Percentiles rank a stretch among this genome's conserved stretches.
phyloP scores from a whole-genome alignment of 1,140 invertebrate species.

The Temnothorax longispinosus region DNA sequence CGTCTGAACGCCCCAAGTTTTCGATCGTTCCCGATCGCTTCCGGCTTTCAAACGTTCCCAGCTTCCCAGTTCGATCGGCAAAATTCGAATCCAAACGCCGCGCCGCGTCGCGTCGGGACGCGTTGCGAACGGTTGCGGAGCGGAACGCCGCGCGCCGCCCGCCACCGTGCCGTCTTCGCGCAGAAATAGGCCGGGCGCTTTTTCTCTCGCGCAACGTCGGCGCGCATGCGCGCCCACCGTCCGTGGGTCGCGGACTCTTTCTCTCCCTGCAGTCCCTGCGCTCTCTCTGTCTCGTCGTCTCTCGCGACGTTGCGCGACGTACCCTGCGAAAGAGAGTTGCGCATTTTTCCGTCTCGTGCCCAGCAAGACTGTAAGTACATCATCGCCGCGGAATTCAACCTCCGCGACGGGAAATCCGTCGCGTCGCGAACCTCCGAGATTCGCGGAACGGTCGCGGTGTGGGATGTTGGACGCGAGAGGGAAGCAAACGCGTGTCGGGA shows the following conservation, averaged over 20 bases:
- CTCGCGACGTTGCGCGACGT: slow-evolving; percentile 70
- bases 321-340: slow-evolving; percentile 59
- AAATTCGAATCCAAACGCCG: not conserved
- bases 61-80: not conserved
- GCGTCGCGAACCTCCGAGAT: not conserved
- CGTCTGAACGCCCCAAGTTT: too few species aligned
- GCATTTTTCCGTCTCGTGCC: slow-evolving; percentile 63
- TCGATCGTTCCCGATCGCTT: too few species aligned
- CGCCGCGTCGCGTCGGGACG: too few species aligned
- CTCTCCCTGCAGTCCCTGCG: not conserved
- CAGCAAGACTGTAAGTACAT: slow-evolving; percentile 77
- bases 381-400: not conserved
- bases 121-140: too few species aligned
- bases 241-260: slow-evolving; percentile 34
- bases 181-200: slow-evolving; percentile 46
- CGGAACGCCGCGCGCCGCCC: not conserved
- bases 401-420: not conserved
- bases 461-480: not conserved
- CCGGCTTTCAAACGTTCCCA: not conserved
- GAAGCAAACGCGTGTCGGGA: not conserved
- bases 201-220: slow-evolving; percentile 48
- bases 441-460: too few species aligned
- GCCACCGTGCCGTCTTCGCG: not conserved
- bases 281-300: slow-evolving; percentile 53
- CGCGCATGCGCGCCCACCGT: slow-evolving; percentile 24